Evolutionary conservation across 2,113 vertebrate genomes (phyloP), one percentile per base, ranked within the genome.

Genomic region (Pteronura brasiliensis): DNA sequence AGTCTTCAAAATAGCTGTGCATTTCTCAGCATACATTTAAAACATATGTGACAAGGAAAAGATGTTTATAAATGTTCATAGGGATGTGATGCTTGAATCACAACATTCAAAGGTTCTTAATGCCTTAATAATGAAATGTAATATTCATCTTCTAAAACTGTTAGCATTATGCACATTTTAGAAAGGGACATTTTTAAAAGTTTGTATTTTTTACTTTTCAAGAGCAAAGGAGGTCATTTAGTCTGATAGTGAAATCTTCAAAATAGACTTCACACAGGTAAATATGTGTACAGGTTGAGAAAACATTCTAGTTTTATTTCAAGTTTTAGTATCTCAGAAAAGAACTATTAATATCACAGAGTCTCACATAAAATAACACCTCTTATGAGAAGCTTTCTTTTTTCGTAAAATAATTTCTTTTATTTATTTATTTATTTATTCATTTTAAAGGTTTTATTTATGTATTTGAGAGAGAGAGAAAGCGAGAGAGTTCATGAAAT

Each of bases 251-350:
- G 8, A 92, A 79, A 79, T 44, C 31, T 83, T 57, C 18, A 87
- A 42, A 52, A 76, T 67, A 86, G 29, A 39, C 47, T 88, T 81
- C 42, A 36, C 49, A 82, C 4, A 69, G 42, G 25, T 65, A 74
- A 92, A 80, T 90, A 88, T 67, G 1, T 79, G 12, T 55, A 80
- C 44, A 80, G 6, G 11, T 42, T 95, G 69, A 93, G 31, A 80
- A 55, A 74, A 63, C 18, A 39, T 52, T 47, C 6, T 1, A 20
- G 7, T 31, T 77, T 98, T 93, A 90, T 90, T 87, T 95, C 77
- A 59, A 72, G 27, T 79, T 87, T 87, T 93, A 83, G 23, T 47
- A 63, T 83, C 47, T 94, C 44, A 83, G 36, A 72, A 93, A 97
- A 81, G 10, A 85, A 63, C 7, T 57, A 39, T 55, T 74, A 47